These are phyloP conservation scores for Puntigrus tetrazona DNA, from an alignment of 2,113 vertebrate species.

Conservation along the genomic window DNA sequence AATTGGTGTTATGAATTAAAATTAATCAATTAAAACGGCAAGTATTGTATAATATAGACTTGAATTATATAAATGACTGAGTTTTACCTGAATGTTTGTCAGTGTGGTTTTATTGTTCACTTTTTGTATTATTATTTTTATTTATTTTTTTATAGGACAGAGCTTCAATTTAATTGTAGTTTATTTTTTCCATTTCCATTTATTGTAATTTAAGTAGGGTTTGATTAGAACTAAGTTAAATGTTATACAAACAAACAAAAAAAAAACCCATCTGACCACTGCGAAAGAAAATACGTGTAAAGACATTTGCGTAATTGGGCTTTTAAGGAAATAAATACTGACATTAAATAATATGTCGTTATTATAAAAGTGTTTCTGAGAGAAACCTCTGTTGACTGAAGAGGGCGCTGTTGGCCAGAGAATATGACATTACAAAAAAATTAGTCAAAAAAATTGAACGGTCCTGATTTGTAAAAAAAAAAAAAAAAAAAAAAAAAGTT, in stretches of 20 bases:
- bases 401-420: constrained; percentile 45
- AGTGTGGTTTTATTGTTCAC: background rate
- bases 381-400: background rate
- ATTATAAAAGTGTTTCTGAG: background rate
- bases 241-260: background rate
- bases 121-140: too few species aligned
- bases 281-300: background rate
- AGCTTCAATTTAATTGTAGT: background rate
- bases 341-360: background rate
- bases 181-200: background rate
- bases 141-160: too few species aligned
- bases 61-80: background rate
- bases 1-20: background rate
- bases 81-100: background rate
- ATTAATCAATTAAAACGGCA: background rate
- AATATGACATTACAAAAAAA: background rate
- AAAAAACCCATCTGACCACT: background rate
- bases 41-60: background rate
- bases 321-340: background rate
- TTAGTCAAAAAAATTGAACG: too few species aligned
- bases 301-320: background rate
- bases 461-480: too few species aligned
- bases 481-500: too few species aligned
- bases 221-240: background rate
- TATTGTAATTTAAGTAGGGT: background rate